These are phyloP conservation scores for Monopterus albus DNA, from an alignment of 2,113 vertebrate genomes.

Conservation along the genomic window DNA sequence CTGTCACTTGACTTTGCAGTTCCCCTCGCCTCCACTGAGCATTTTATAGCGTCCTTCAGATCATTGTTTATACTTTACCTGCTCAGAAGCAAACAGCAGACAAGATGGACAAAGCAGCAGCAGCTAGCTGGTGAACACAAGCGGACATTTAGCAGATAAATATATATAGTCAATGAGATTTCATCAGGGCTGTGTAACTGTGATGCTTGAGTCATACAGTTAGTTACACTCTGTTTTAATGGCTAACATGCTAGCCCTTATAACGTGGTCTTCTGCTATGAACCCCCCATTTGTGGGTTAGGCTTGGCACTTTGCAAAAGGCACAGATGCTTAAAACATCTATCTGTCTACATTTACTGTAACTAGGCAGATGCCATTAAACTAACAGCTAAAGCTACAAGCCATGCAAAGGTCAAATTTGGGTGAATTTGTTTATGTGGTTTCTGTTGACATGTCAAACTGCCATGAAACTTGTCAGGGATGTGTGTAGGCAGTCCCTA, in stretches of 20 bases:
- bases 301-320: not conserved
- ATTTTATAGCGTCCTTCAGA: not conserved
- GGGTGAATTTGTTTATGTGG: not conserved
- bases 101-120: too few relatives aligned
- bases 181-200: not conserved
- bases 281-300: not conserved
- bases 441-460: slow-evolving; percentile 14
- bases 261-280: not conserved
- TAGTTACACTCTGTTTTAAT: not conserved
- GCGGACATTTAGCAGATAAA: too few relatives aligned
- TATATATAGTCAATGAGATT: too few relatives aligned
- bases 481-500: slow-evolving; percentile 13
- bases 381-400: not conserved
- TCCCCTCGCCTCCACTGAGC: too few relatives aligned
- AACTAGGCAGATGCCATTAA: not conserved
- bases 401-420: not conserved
- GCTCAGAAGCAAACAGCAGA: too few relatives aligned
- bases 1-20: too few relatives aligned
- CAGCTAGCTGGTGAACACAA: too few relatives aligned
- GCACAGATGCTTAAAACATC: not conserved
- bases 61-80: not conserved
- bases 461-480: slow-evolving; percentile 4
- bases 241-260: too few relatives aligned
- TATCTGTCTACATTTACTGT: not conserved
- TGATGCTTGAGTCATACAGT: not conserved